A percentile compares a stretch with the other conserved stretches of the same genome.
Conservation (phyloP, 2,888 invertebrate genomes). For the Lithophane semibrunnea region DNA sequence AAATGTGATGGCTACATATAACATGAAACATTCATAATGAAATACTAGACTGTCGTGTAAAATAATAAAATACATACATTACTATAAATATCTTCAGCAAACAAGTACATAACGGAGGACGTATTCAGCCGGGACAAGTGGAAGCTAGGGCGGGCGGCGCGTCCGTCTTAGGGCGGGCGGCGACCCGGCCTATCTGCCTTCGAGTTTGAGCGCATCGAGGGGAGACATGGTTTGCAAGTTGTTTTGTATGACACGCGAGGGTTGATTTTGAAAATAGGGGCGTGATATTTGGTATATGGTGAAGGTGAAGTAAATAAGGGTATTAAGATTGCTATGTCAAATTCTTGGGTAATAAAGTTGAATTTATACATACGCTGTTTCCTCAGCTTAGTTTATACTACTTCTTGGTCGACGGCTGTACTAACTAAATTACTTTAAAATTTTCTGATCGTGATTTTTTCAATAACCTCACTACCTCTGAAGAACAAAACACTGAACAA, state of each 20-base stretch:
- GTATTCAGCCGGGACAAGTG: constrained; percentile 46
- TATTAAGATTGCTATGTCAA: background rate
- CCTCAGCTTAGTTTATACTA: background rate
- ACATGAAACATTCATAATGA: background rate
- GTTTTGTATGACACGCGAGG: constrained; percentile 24
- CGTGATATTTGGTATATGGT: background rate
- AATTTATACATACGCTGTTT: background rate
- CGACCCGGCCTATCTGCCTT: constrained; percentile 37
- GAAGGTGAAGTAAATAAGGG: background rate
- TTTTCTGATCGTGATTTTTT: background rate
- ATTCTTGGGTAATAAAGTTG: background rate
- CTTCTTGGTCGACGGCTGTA: background rate
- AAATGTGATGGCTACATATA: background rate
- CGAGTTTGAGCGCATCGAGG: constrained; percentile 15
- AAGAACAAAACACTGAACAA: too few relatives aligned
- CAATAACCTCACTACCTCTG: background rate
- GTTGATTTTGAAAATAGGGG: constrained; percentile 24
- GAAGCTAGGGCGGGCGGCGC: constrained; percentile 67
- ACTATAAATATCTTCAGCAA: constrained; percentile 8
- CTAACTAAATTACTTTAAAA: background rate
- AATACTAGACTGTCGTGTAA: background rate
- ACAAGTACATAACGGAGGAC: constrained; percentile 25
- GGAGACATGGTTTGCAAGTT: constrained; percentile 25
- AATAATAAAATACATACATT: too few relatives aligned
- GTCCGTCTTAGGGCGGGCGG: constrained; percentile 71